phyloP scores from a whole-genome alignment of 2,888 invertebrate species.

The Spialia ferax region DNA sequence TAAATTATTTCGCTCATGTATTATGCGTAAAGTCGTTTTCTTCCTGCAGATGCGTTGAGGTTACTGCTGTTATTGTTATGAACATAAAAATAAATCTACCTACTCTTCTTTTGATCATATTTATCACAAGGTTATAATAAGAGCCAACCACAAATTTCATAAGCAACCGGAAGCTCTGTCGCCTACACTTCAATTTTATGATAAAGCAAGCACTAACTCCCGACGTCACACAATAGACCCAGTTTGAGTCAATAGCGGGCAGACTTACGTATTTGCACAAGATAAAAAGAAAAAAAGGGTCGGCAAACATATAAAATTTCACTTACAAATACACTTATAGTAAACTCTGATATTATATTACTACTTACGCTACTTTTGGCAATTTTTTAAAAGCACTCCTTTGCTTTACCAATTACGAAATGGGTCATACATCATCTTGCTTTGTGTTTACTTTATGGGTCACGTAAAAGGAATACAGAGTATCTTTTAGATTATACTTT shows the following conservation, averaged over 20 bases:
- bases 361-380: background rate
- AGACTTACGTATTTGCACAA: conserved; percentile 66
- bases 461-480: conserved; percentile 15
- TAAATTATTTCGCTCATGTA: conserved; percentile 24
- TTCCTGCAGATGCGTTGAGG: conserved; percentile 17
- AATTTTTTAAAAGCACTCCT: background rate
- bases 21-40: conserved; percentile 26
- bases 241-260: conserved; percentile 64
- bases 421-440: background rate
- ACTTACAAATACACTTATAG: conserved; percentile 54
- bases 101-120: background rate
- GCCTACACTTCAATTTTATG: conserved; percentile 51
- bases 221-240: conserved; percentile 61
- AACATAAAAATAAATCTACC: conserved; percentile 7
- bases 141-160: background rate
- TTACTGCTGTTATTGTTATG: conserved; percentile 16
- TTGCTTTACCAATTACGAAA: conserved; percentile 15
- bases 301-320: conserved; percentile 61
- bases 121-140: background rate
- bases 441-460: conserved; percentile 14
- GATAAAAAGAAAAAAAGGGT: conserved; percentile 59
- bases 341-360: conserved; percentile 16
- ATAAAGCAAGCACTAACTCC: conserved; percentile 50
- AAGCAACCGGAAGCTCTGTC: background rate
- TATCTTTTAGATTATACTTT: conserved; percentile 20